phyloP scores from a whole-genome alignment of 2,888 invertebrate species.

The Lymantria dispar region DNA sequence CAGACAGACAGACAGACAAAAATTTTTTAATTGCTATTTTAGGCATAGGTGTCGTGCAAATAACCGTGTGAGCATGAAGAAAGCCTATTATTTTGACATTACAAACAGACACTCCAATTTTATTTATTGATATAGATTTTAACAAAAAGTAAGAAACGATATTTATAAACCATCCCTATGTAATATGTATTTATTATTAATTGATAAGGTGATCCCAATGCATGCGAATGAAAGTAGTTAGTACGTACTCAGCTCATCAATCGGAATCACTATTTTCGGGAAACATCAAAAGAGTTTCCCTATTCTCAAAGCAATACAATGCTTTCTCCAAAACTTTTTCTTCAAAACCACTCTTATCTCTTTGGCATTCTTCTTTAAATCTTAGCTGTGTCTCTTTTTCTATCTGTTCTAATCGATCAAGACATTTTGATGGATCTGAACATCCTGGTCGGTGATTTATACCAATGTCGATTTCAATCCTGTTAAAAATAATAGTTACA shows the following conservation, averaged over 20 bases:
- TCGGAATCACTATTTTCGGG: constrained; percentile 25
- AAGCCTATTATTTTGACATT: no score
- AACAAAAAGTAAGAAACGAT: no score
- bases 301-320: constrained; percentile 10
- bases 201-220: neutral
- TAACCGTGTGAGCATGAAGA: no score
- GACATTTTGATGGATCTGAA: constrained; percentile 53
- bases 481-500: constrained; percentile 27
- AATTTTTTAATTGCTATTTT: no score
- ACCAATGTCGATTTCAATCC: constrained; percentile 69
- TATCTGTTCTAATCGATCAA: constrained; percentile 69
- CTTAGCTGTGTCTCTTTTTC: constrained; percentile 66
- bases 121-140: no score
- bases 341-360: constrained; percentile 4
- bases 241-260: constrained; percentile 27
- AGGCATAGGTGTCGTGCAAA: no score
- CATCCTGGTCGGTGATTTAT: constrained; percentile 52
- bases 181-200: no score
- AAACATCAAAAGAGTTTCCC: constrained; percentile 17
- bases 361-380: constrained; percentile 37
- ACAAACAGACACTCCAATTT: no score
- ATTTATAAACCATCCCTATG: no score
- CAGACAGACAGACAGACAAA: no score
- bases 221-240: constrained; percentile 12
- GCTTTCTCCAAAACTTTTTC: constrained; percentile 10